These are phyloP conservation scores for Proteles cristata DNA, from an alignment of 2,113 vertebrate species.

Conservation along the genomic window DNA sequence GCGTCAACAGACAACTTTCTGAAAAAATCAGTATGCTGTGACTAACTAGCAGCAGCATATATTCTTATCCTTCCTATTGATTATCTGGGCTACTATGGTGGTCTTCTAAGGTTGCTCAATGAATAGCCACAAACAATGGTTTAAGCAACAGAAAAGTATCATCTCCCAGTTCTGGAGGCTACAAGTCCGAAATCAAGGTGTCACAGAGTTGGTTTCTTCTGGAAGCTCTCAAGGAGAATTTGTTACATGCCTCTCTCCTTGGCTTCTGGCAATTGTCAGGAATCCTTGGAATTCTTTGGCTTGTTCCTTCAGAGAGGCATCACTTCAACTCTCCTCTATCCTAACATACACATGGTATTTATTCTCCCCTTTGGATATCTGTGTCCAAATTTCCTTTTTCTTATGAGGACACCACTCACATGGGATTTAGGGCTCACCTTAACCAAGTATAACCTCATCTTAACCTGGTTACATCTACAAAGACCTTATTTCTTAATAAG, in stretches of 20 bases:
- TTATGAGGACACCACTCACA: neutral
- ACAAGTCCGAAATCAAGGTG: neutral
- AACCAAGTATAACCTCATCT: neutral
- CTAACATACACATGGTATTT: neutral
- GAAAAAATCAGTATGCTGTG: neutral
- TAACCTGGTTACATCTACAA: neutral
- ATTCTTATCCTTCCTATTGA: neutral
- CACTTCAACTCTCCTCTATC: neutral
- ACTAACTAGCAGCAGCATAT: neutral
- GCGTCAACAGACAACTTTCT: neutral
- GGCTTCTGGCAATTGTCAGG: neutral
- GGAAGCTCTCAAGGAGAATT: neutral
- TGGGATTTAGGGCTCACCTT: neutral
- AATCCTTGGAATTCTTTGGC: neutral
- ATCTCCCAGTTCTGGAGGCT: neutral
- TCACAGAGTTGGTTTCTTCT: neutral
- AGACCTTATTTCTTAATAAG: conserved; percentile 11
- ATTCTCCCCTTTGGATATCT: neutral
- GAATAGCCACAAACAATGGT: neutral
- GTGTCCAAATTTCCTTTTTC: neutral
- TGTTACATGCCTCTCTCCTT: neutral
- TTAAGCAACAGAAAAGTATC: neutral
- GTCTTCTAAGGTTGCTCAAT: neutral
- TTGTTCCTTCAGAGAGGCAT: neutral
- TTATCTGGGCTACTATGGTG: neutral